Percentiles rank a stretch among this genome's conserved stretches.
Evolutionary conservation across 2,888 invertebrate species (phyloP).

Genomic region (Catocala fraxini): DNA sequence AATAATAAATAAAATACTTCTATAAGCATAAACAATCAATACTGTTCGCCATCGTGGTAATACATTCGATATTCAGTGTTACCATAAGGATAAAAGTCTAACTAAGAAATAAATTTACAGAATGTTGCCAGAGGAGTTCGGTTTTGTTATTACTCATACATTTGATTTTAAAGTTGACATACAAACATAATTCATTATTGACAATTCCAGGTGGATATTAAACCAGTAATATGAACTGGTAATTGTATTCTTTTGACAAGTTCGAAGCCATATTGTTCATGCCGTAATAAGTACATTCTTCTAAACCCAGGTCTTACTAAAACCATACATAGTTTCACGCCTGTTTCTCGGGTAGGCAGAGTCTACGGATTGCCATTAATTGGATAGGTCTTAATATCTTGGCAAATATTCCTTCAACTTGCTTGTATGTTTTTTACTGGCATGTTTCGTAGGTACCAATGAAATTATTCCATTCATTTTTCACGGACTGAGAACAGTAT

Average conservation of each 20-base stretch:
- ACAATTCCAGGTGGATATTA: slow-evolving; percentile 30
- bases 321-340: no score
- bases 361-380: no score
- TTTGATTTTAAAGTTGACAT: slow-evolving; percentile 1
- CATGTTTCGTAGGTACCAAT: no score
- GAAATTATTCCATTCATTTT: background rate
- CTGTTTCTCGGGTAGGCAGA: no score
- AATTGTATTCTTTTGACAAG: background rate
- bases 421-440: no score
- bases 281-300: slow-evolving; percentile 7
- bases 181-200: slow-evolving; percentile 28
- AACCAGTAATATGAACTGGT: background rate
- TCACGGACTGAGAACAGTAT: slow-evolving; percentile 9
- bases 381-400: no score
- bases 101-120: background rate
- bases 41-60: slow-evolving; percentile 32
- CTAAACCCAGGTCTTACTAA: background rate
- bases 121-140: background rate
- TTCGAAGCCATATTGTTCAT: background rate
- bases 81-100: slow-evolving; percentile 3
- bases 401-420: no score
- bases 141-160: background rate
- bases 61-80: slow-evolving; percentile 5
- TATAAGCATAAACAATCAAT: slow-evolving; percentile 53
- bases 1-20: slow-evolving; percentile 60